Percentiles rank a stretch among this genome's conserved stretches.
Conservation (phyloP, 2,113 vertebrate genomes). For the Odocoileus hemionus region DNA sequence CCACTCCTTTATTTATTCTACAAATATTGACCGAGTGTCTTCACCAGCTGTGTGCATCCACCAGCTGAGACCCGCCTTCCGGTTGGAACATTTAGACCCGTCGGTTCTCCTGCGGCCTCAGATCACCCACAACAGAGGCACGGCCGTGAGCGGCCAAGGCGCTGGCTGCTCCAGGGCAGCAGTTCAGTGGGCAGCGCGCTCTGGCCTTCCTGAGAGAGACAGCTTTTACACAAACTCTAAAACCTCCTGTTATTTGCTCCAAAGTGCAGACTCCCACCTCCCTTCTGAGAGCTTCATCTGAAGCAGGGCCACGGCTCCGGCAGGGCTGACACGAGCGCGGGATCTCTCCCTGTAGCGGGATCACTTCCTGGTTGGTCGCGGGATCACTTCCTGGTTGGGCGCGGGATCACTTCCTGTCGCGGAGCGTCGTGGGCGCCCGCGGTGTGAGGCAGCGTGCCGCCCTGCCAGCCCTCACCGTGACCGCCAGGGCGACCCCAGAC, state of each 20-base stretch:
- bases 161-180: accelerated
- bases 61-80: neutral
- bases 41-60: accelerated
- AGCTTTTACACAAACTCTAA: neutral
- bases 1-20: accelerated
- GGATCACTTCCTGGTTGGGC: too few species aligned
- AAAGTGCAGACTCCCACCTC: neutral
- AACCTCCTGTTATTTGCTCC: neutral
- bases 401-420: too few species aligned
- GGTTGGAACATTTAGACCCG: neutral
- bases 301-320: neutral
- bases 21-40: neutral
- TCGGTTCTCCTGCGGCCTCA: neutral
- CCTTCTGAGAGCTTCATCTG: neutral
- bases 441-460: neutral
- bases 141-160: accelerated
- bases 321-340: accelerated
- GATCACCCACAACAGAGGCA: neutral
- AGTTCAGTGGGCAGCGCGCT: accelerated
- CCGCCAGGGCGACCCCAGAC: neutral
- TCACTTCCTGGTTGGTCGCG: accelerated
- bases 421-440: accelerated
- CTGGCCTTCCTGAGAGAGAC: neutral
- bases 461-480: neutral
- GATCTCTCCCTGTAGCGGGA: accelerated